Evolutionary conservation across 2,113 vertebrate genomes (phyloP).

Genomic region (Ptychochromis oligacanthus): DNA sequence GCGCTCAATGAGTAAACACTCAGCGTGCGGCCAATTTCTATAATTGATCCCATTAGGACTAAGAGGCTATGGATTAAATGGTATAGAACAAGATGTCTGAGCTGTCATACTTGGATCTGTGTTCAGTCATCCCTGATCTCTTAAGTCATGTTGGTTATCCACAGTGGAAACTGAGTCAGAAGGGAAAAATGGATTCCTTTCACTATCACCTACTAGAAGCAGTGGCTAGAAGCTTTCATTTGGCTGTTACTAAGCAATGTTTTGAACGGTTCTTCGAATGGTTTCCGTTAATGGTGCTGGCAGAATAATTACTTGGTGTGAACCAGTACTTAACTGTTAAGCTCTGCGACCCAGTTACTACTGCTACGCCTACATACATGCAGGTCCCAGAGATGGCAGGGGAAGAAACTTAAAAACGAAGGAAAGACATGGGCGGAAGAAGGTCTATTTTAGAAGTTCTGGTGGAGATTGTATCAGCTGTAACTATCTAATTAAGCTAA

Average conservation of each 20-base stretch:
- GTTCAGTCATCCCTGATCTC: constrained; percentile 23
- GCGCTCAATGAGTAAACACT: constrained; percentile 38
- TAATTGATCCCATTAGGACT: constrained; percentile 63
- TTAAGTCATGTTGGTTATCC: not conserved
- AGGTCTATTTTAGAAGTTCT: not conserved
- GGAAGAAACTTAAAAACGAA: not conserved
- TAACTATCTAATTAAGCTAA: not conserved
- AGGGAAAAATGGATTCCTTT: not conserved
- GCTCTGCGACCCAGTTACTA: not conserved
- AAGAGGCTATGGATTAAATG: constrained; percentile 52
- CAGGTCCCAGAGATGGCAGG: not conserved
- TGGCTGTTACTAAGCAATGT: not conserved
- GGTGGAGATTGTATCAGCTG: not conserved
- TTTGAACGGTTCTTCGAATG: not conserved
- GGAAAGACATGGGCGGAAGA: not conserved
- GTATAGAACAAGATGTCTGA: constrained; percentile 48
- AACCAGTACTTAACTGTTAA: not conserved
- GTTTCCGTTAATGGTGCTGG: not conserved
- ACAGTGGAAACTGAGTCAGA: not conserved
- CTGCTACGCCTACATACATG: not conserved
- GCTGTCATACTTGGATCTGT: not conserved
- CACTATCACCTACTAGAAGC: too few species aligned
- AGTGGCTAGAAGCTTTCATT: not conserved
- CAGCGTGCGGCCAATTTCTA: constrained; percentile 36
- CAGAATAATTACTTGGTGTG: too few species aligned